Evolutionary conservation across 2,888 invertebrate species (phyloP), one percentile per base, ranked within the genome.

Genomic region (Euphydryas editha): DNA sequence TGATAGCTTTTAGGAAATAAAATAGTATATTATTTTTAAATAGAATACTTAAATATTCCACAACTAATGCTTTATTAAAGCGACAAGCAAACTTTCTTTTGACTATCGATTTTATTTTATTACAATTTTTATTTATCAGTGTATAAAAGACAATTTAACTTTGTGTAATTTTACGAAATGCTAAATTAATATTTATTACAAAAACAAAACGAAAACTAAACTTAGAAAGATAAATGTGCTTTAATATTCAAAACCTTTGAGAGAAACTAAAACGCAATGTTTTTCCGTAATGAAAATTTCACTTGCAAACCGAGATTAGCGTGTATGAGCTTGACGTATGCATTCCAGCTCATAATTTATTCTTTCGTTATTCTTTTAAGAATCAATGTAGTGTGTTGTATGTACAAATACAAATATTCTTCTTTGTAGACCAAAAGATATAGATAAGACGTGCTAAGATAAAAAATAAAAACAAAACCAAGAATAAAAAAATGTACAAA

Each of bases 251-350:
- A 62, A 62, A 18, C 44, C 44, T 44, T 11, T 20, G 47, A 39
- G 20, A 30, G 39, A 20, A 62, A 55, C 13, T 36, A 44, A 61
- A 62, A 36, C 36, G 62, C 59, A 67, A 62, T 51, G 42, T 59
- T 62, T 66, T 61, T 62, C 36, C 36, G 54, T 59, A n/a, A 21
- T 39, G 54, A 30, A 62, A 63, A 67, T 63, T 62, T 49, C 47
- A 49, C 62, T 46, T 55, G 42, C 42, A 44, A 46, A 17, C 55
- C 67, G 67, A 67, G 67, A 67, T 67, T 49, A 67, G 55, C 59
- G 59, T 47, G 24, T 58, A 44, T 21, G 44, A 42, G 46, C n/a
- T 20, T 37, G 36, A 42, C 24, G 18, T 63, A 58, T 63, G 51
- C 58, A 47, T 58, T 42, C 39, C 30, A 24, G 39, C 49, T 62